These are phyloP conservation scores for Pilophorus perplexus DNA, from an alignment of 2,888 invertebrate genomes.

Conservation along the genomic window DNA sequence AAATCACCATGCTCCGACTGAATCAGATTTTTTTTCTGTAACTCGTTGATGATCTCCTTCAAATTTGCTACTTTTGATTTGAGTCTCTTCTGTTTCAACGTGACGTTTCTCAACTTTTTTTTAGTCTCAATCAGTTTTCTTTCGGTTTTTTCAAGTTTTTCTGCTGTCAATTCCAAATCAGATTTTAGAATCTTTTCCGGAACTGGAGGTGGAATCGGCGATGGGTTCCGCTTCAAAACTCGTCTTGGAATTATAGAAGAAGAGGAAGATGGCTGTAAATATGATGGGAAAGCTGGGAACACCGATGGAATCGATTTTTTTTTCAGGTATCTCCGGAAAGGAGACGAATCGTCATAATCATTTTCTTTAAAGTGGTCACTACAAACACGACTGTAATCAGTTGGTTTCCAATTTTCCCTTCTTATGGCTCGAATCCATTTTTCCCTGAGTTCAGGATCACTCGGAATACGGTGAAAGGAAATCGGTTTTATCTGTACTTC, in stretches of 20 bases:
- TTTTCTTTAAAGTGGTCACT: neutral
- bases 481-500: neutral
- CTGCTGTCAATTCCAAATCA: conserved; percentile 5
- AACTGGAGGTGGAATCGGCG: neutral
- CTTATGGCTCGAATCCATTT: conserved; percentile 24
- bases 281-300: neutral
- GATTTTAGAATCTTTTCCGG: conserved; percentile 1
- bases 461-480: conserved; percentile 11
- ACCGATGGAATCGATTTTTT: conserved; percentile 3
- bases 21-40: conserved; percentile 12
- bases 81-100: conserved; percentile 16
- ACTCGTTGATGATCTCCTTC: conserved; percentile 8
- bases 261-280: neutral
- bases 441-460: conserved; percentile 10
- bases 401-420: neutral
- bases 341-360: neutral
- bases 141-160: neutral
- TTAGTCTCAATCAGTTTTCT: neutral
- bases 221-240: neutral
- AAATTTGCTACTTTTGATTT: conserved; percentile 24
- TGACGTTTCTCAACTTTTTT: conserved; percentile 8
- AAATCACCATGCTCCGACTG: neutral
- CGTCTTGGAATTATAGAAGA: neutral
- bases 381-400: neutral
- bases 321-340: neutral